Percentiles rank a stretch among this genome's conserved stretches.
Conservation (phyloP, 2,888 invertebrate genomes). For the Mythimna vitellina region DNA sequence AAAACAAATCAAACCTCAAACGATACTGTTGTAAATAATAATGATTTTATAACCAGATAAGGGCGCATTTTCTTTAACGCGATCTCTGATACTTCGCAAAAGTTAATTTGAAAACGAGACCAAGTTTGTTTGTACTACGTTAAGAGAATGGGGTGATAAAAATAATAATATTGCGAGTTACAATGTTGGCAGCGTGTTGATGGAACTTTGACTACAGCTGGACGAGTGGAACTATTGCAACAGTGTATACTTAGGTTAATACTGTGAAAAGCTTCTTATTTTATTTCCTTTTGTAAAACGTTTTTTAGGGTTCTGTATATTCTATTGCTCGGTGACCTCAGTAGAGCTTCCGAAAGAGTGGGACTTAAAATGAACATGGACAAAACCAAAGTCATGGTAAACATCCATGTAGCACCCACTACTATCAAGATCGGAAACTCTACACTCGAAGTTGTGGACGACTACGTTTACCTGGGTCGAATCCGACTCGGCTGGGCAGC, state of each 20-base stretch:
- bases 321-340: no score
- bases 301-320: no score
- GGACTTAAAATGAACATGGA: no score
- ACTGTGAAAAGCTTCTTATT: background rate
- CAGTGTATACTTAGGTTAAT: background rate
- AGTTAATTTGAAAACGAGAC: slow-evolving; percentile 54
- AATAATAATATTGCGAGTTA: slow-evolving; percentile 55
- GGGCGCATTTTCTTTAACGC: slow-evolving; percentile 41
- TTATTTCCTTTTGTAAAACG: background rate
- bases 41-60: slow-evolving; percentile 57
- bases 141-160: slow-evolving; percentile 56
- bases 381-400: no score
- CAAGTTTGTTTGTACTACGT: slow-evolving; percentile 55
- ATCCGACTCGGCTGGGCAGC: no score
- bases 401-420: no score
- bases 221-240: slow-evolving; percentile 24
- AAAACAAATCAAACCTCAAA: slow-evolving; percentile 43
- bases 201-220: slow-evolving; percentile 51
- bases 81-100: slow-evolving; percentile 35
- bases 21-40: slow-evolving; percentile 46
- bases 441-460: no score
- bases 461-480: no score
- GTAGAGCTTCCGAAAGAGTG: no score
- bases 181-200: slow-evolving; percentile 42
- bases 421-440: no score